phyloP scores from a whole-genome alignment of 2,113 vertebrate species.

The Mus spicilegus region DNA sequence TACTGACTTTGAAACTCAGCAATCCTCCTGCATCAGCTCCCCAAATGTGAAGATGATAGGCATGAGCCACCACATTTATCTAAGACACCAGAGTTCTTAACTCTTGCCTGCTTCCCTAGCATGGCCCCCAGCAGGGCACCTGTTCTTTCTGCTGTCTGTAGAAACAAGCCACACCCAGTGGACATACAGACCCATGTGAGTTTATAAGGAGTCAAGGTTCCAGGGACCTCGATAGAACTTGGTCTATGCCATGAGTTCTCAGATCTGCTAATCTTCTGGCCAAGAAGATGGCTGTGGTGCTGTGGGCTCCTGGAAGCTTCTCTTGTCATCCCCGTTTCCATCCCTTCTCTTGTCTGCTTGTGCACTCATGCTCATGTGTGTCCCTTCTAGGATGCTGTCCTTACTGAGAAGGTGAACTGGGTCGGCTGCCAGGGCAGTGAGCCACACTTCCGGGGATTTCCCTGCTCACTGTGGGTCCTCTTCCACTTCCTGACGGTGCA shows the following conservation, averaged over 20 bases:
- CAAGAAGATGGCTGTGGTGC: fast-evolving
- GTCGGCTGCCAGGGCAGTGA: conserved; percentile 94
- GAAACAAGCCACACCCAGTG: not conserved
- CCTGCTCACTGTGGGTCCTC: conserved; percentile 94
- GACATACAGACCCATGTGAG: not conserved
- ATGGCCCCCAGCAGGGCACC: not conserved
- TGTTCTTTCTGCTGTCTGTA: fast-evolving
- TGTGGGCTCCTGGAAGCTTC: not conserved
- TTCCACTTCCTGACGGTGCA: conserved; percentile 95
- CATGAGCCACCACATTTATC: not conserved
- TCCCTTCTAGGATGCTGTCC: conserved; percentile 66
- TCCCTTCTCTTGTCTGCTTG: not conserved
- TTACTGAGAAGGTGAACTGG: conserved; percentile 90
- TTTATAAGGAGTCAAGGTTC: not conserved
- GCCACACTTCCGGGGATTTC: conserved; percentile 91
- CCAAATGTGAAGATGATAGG: not conserved
- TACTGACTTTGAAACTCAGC: not conserved
- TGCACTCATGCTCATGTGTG: not conserved
- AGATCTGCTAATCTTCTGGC: too few species aligned
- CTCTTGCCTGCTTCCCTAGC: not conserved
- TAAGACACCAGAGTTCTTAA: not conserved
- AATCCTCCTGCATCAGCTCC: not conserved
- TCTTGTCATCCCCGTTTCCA: too few species aligned
- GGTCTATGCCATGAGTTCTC: not conserved
- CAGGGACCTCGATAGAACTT: not conserved